Percentiles rank a stretch among this genome's conserved stretches.
These are phyloP conservation scores for Carassius auratus DNA, from an alignment of 2,113 vertebrate genomes.

Conservation along the genomic window DNA sequence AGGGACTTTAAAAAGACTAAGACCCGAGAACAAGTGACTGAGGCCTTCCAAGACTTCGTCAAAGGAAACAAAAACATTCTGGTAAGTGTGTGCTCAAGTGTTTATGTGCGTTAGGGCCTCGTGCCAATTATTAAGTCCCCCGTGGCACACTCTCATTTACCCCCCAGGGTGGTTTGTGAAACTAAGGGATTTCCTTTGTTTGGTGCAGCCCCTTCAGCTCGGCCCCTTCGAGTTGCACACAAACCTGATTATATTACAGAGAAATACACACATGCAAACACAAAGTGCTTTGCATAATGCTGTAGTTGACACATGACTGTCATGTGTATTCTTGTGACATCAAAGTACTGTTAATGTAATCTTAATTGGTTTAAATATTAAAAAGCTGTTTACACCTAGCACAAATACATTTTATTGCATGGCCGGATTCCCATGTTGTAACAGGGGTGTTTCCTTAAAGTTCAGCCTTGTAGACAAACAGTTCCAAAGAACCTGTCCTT, in stretches of 20 bases:
- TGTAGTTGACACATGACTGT: neutral
- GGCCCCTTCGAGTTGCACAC: neutral
- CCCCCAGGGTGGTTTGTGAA: slow-evolving; percentile 26
- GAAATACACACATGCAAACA: slow-evolving; percentile 24
- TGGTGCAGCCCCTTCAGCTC: neutral
- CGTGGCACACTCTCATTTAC: neutral
- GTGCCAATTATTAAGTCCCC: neutral
- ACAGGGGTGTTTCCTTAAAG: slow-evolving; percentile 23
- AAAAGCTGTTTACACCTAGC: neutral
- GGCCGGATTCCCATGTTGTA: neutral
- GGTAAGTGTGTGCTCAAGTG: slow-evolving; percentile 77
- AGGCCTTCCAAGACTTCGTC: slow-evolving; percentile 90
- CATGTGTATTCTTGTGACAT: neutral
- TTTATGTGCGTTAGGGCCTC: slow-evolving; percentile 17
- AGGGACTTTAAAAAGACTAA: slow-evolving; percentile 98
- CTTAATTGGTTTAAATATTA: slow-evolving; percentile 7
- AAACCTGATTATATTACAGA: neutral
- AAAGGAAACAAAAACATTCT: slow-evolving; percentile 87
- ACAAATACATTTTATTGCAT: neutral
- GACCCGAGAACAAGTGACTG: slow-evolving; percentile 87
- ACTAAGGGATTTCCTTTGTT: slow-evolving; percentile 36
- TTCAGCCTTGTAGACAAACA: slow-evolving; percentile 12
- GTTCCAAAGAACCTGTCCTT: slow-evolving; percentile 12
- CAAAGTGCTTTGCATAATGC: neutral
- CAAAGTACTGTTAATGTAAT: neutral